Evolutionary conservation across 2,797 vertebrate species (phyloP), one percentile per base, ranked within the genome.

Genomic region (Cossypha polioptera): DNA sequence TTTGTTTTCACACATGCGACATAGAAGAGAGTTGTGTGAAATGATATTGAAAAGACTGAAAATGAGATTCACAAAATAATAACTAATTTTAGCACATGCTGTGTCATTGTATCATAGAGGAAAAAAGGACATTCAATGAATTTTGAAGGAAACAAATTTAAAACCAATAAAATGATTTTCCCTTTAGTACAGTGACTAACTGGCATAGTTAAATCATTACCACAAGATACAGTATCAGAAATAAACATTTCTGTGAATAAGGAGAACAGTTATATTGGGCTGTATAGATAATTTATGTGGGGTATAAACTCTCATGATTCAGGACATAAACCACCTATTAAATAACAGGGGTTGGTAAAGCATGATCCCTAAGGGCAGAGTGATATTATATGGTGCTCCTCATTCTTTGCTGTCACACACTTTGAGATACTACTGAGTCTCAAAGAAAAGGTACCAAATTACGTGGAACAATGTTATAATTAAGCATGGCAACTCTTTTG

Each of bases 171-270:
- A 88, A 86, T 83, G 0, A 81, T 69, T 93, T 94, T 88, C 28
- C 28, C 55, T 79, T 88, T 69, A 69, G 53, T 59, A 57, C 21
- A 59, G 35, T 91, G 85, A 72, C 50, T 81, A 88, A 73, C 75
- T 72, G 72, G 26, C 47, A 48, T 75, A 73, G 19, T 87, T 80
- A 81, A 88, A 40, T 75, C 58, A 86, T 90, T 91, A 78, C 28
- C 31, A 69, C 24, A 86, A 88, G 54, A 90, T 79, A 73, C 69
- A 86, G 43, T 59, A 91, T 82, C 47, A 90, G 78, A 77, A 94
- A 93, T 83, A 94, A 94, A 83, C 36, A 48, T 72, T 92, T 89
- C 75, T 95, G 33, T 88, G 78, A 88, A 83, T 90, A 95, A 88
- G 22, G 42, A 89, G 83, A 93, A 68, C 40, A 62, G 35, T 92